phyloP scores from a whole-genome alignment of 2,113 vertebrate genomes.

The Theristicus caerulescens region DNA sequence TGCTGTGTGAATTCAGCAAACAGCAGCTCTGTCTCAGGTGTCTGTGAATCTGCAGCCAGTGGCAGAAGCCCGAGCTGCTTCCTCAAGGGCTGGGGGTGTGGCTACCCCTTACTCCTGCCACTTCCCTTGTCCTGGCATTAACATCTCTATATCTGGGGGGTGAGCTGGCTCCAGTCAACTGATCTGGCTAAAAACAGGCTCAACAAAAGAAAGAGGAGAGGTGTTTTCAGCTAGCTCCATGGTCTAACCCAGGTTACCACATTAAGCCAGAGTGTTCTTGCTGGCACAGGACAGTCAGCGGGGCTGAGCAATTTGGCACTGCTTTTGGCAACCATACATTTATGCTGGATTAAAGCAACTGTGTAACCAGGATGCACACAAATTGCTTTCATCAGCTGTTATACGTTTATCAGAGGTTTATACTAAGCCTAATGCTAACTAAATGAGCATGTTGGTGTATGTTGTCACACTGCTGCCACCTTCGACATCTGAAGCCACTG shows the following conservation, averaged over 20 bases:
- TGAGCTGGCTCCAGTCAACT: background rate
- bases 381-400: background rate
- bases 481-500: background rate
- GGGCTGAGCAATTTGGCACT: background rate
- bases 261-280: background rate
- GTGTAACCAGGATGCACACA: background rate
- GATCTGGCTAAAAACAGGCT: background rate
- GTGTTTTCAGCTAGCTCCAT: background rate
- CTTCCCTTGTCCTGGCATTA: background rate
- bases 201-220: background rate
- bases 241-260: background rate
- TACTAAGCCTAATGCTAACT: background rate
- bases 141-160: background rate
- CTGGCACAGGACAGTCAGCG: background rate
- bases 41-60: background rate
- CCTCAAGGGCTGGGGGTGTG: background rate
- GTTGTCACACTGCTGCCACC: background rate
- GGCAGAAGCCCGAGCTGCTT: background rate
- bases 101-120: background rate
- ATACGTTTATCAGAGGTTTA: background rate
- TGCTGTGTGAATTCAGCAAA: background rate
- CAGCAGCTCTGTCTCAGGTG: background rate
- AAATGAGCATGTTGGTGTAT: background rate
- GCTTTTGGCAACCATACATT: background rate
- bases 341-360: background rate